Conservation (phyloP, 2,888 invertebrate genomes). For the Chrysodeixis includens region DNA sequence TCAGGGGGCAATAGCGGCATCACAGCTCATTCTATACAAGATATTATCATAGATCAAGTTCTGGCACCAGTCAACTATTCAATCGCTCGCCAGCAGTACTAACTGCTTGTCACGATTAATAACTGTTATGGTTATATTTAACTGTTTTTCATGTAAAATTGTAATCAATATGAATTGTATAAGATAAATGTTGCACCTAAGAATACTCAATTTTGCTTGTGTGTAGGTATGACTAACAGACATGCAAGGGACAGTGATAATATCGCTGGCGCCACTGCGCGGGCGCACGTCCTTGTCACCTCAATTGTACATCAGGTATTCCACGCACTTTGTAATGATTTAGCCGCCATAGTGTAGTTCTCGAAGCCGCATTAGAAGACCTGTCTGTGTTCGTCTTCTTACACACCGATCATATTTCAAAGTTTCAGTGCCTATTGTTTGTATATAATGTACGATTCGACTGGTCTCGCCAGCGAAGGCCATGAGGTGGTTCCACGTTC, state of each 20-base stretch:
- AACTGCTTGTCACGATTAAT: constrained; percentile 35
- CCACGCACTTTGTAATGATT: constrained; percentile 76
- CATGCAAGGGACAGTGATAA: constrained; percentile 36
- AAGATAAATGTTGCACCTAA: constrained; percentile 41
- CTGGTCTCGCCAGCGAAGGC: constrained; percentile 59
- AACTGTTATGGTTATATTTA: constrained; percentile 49
- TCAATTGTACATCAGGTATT: constrained; percentile 76
- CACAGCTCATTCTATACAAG: constrained; percentile 30
- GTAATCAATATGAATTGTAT: constrained; percentile 43
- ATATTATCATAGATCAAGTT: constrained; percentile 42
- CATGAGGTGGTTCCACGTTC: constrained; percentile 72
- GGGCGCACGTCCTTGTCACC: constrained; percentile 60
- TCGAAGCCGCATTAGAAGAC: constrained; percentile 56
- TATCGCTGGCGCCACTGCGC: constrained; percentile 44
- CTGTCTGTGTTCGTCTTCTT: constrained; percentile 61
- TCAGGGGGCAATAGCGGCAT: constrained; percentile 26
- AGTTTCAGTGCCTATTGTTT: constrained; percentile 84
- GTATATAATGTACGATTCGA: constrained; percentile 73
- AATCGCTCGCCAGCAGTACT: constrained; percentile 24
- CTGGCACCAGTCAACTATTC: constrained; percentile 34
- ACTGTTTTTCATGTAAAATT: constrained; percentile 41
- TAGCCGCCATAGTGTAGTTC: constrained; percentile 72
- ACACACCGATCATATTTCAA: constrained; percentile 71
- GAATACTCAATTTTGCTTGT: constrained; percentile 46
- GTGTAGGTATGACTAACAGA: constrained; percentile 38